A percentile compares a stretch with the other conserved stretches of the same genome.
phyloP scores from a whole-genome alignment of 2,113 vertebrate genomes.

The Paramormyrops kingsleyae region DNA sequence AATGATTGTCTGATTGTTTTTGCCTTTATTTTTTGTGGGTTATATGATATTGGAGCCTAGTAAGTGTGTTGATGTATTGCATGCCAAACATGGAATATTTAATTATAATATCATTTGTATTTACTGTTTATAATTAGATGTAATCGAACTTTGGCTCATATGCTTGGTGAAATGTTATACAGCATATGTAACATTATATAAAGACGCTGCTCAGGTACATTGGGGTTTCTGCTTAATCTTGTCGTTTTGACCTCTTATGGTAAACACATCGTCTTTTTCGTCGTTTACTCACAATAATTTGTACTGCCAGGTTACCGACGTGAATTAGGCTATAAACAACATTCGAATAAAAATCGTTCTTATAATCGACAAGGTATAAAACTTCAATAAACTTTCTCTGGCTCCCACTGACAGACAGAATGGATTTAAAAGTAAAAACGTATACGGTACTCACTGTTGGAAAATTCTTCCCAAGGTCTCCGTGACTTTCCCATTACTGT shows the following conservation, averaged over 20 bases:
- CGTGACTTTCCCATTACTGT: conserved; percentile 33
- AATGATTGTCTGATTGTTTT: background rate
- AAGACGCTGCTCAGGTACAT: background rate
- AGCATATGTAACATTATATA: background rate
- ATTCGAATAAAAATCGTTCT: conserved; percentile 8
- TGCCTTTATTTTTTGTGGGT: background rate
- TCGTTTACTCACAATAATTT: conserved; percentile 1
- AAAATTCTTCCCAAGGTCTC: conserved; percentile 38
- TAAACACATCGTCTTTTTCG: background rate
- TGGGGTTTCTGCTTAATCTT: background rate
- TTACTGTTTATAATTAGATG: background rate
- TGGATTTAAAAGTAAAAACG: conserved; percentile 25
- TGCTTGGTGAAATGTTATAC: background rate
- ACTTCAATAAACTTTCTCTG: conserved; percentile 8
- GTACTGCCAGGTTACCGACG: background rate
- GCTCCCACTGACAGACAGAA: conserved; percentile 19
- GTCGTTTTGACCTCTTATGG: background rate
- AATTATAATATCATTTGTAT: background rate
- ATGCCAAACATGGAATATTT: background rate
- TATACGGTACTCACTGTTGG: conserved; percentile 13
- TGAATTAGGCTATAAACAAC: background rate
- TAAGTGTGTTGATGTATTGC: background rate
- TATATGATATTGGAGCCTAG: background rate
- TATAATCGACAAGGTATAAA: background rate
- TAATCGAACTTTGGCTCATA: background rate